A percentile compares a stretch with the other conserved stretches of the same genome.
Conservation (phyloP, 2,888 invertebrate species). For the Zele albiditarsus region DNA sequence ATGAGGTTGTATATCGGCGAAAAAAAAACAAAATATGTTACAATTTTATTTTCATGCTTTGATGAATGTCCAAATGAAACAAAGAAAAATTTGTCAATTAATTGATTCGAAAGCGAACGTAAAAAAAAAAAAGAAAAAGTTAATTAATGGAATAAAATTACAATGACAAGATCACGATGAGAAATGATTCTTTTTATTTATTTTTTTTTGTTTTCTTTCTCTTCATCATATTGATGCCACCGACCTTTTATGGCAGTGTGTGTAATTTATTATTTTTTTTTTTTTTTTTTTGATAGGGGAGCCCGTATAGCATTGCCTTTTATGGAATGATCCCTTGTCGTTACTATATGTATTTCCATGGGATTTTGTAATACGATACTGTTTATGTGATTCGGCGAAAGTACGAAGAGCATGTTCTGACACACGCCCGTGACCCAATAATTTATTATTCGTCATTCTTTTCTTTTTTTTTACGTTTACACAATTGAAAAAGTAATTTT, state of each 20-base stretch:
- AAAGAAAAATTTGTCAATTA: no score
- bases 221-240: background rate
- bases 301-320: background rate
- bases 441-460: background rate
- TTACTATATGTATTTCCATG: background rate
- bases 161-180: no score
- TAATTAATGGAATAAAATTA: no score
- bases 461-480: background rate
- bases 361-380: slow-evolving; percentile 19
- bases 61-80: no score
- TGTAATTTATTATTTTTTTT: slow-evolving; percentile 8
- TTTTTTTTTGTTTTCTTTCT: no score
- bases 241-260: slow-evolving; percentile 23
- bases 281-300: background rate
- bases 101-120: no score
- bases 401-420: background rate
- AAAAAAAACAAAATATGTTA: no score
- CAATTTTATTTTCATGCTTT: no score
- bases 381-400: slow-evolving; percentile 9
- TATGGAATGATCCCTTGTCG: background rate
- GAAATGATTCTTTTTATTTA: background rate
- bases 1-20: no score
- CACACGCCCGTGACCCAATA: background rate
- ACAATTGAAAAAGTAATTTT: background rate
- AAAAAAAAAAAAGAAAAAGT: no score